A percentile compares a stretch with the other conserved stretches of the same genome.
Conservation (phyloP, 1,140 invertebrate genomes). For the Tachypleus tridentatus region DNA sequence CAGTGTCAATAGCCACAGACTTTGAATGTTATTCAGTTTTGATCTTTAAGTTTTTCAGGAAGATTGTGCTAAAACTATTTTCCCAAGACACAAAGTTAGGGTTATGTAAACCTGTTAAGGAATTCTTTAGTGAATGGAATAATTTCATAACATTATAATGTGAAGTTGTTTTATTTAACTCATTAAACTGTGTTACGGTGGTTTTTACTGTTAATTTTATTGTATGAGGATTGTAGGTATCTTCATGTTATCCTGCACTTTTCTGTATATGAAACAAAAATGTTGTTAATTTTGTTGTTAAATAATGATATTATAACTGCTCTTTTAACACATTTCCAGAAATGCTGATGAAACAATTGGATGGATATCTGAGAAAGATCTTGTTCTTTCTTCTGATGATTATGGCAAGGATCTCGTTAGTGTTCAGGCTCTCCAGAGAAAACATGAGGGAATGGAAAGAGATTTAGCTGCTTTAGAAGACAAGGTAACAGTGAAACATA, state of each 20-base stretch:
- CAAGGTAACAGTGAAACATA: constrained; percentile 54
- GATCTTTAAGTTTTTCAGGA: no score
- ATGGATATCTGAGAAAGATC: constrained; percentile 98
- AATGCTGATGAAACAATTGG: constrained; percentile 98
- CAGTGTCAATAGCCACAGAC: no score
- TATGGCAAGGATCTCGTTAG: constrained; percentile 95
- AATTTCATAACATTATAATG: not conserved
- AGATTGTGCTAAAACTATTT: no score
- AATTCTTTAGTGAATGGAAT: no score
- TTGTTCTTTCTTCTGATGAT: constrained; percentile 88
- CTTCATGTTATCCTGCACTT: not conserved
- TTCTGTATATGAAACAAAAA: not conserved
- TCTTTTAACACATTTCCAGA: constrained; percentile 30
- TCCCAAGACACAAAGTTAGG: no score
- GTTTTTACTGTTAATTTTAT: not conserved
- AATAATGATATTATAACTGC: not conserved
- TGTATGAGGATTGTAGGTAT: not conserved
- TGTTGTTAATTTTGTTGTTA: not conserved
- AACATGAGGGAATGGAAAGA: constrained; percentile 94
- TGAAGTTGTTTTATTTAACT: not conserved
- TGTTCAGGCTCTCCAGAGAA: constrained; percentile 84
- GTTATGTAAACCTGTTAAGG: no score
- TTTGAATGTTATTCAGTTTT: no score
- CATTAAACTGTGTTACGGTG: not conserved
- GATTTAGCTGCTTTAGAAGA: constrained; percentile 95